Evolutionary conservation across 1,140 invertebrate species (phyloP).

Genomic region (Teleogryllus occipitalis): DNA sequence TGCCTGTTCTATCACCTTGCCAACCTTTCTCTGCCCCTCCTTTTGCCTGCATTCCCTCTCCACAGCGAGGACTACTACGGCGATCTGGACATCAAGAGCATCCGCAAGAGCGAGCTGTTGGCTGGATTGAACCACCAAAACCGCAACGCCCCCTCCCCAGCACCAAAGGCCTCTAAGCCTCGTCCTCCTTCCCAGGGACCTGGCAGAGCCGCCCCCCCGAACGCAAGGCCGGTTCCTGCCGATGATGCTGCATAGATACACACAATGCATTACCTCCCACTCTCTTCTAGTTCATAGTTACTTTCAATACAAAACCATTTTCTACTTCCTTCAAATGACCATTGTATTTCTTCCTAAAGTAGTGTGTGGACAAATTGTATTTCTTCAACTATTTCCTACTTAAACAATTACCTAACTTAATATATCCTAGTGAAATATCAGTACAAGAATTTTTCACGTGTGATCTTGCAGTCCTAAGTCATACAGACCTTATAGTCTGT

Average conservation of each 20-base stretch:
- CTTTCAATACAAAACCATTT: slow-evolving; percentile 7
- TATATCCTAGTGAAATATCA: neutral
- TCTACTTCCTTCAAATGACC: neutral
- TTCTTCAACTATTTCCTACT: neutral
- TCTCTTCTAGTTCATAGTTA: neutral
- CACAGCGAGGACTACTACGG: slow-evolving; percentile 93
- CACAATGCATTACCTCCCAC: no score
- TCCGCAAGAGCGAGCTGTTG: slow-evolving; percentile 83
- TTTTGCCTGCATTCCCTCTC: slow-evolving; percentile 15
- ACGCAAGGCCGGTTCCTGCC: neutral
- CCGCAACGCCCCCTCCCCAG: slow-evolving; percentile 27
- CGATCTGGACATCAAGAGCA: slow-evolving; percentile 84
- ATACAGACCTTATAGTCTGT: neutral
- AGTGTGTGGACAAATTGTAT: neutral
- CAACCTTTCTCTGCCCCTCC: slow-evolving; percentile 12
- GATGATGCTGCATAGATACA: slow-evolving; percentile 12
- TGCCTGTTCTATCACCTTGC: neutral
- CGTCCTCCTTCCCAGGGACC: slow-evolving; percentile 39
- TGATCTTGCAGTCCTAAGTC: neutral
- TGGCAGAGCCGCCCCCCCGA: slow-evolving; percentile 34
- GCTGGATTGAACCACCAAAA: slow-evolving; percentile 62
- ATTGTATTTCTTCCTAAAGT: neutral
- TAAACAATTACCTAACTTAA: neutral
- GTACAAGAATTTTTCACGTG: neutral
- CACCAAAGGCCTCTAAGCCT: slow-evolving; percentile 32